phyloP scores from a whole-genome alignment of 2,888 invertebrate species.

The Neria commutata region DNA sequence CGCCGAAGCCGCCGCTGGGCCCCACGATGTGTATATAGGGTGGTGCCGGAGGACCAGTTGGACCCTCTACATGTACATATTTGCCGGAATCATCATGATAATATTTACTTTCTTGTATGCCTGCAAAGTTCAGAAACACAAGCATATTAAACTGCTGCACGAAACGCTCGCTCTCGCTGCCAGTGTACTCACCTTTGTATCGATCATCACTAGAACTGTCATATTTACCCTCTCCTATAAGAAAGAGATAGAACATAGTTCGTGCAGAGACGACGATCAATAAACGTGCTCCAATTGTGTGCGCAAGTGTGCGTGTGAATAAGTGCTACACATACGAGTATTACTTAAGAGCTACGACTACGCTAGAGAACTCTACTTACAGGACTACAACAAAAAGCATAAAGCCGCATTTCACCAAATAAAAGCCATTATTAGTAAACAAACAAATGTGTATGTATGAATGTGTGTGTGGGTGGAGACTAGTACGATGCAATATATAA shows the following conservation, averaged over 20 bases:
- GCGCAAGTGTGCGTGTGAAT: neutral
- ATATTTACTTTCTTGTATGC: conserved; percentile 49
- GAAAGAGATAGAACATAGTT: conserved; percentile 32
- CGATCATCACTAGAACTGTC: conserved; percentile 34
- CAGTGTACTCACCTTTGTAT: conserved; percentile 45
- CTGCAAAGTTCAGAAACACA: conserved; percentile 26
- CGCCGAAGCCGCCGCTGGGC: conserved; percentile 55
- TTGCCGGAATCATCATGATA: conserved; percentile 59
- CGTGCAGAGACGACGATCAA: conserved; percentile 22
- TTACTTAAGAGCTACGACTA: neutral
- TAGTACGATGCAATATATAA: too few relatives aligned
- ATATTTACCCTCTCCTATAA: conserved; percentile 51
- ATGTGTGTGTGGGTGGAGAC: too few relatives aligned
- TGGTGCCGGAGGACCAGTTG: conserved; percentile 58
- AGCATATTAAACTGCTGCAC: neutral
- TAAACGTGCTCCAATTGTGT: neutral
- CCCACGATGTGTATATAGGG: conserved; percentile 55
- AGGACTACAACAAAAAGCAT: neutral
- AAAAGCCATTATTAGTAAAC: neutral
- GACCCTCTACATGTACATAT: conserved; percentile 59
- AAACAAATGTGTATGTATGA: too few relatives aligned
- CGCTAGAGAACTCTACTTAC: neutral
- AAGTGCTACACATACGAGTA: neutral
- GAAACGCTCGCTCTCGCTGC: neutral
- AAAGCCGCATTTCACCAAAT: neutral